These are phyloP conservation scores for Hypomesus transpacificus DNA, from an alignment of 2,113 vertebrate genomes.

Conservation along the genomic window DNA sequence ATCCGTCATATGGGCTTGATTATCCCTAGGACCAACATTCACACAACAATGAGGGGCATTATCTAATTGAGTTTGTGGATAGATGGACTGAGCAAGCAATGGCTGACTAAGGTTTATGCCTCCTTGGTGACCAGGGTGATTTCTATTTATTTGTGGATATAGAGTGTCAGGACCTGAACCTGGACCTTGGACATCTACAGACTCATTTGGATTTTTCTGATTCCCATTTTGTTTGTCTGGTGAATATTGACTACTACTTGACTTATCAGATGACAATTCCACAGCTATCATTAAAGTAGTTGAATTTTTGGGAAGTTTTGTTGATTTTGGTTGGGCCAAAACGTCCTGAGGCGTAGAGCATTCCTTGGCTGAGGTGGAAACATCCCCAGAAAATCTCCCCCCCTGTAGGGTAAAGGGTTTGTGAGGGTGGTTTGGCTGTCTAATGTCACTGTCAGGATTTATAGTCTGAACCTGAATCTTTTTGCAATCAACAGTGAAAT, in stretches of 20 bases:
- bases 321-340: not conserved
- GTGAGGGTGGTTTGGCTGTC: not conserved
- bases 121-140: too few species aligned
- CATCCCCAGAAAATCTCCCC: constrained; percentile 10
- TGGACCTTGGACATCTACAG: too few species aligned
- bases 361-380: constrained; percentile 12
- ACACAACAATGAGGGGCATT: constrained; percentile 21
- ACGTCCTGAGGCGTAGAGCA: constrained; percentile 1
- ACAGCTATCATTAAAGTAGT: not conserved
- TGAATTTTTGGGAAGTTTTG: constrained; percentile 1
- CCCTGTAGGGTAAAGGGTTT: constrained; percentile 1
- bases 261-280: too few species aligned
- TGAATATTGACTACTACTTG: too few species aligned
- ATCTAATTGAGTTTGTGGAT: constrained; percentile 8
- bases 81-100: not conserved
- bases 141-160: too few species aligned
- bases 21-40: not conserved
- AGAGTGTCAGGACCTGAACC: not conserved
- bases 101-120: too few species aligned
- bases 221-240: too few species aligned
- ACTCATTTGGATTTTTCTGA: too few species aligned
- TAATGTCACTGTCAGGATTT: not conserved
- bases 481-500: not conserved
- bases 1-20: constrained; percentile 24
- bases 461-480: not conserved